Evolutionary conservation across 2,888 invertebrate species (phyloP), one percentile per base, ranked within the genome.

Genomic region (Morpho helenor): DNA sequence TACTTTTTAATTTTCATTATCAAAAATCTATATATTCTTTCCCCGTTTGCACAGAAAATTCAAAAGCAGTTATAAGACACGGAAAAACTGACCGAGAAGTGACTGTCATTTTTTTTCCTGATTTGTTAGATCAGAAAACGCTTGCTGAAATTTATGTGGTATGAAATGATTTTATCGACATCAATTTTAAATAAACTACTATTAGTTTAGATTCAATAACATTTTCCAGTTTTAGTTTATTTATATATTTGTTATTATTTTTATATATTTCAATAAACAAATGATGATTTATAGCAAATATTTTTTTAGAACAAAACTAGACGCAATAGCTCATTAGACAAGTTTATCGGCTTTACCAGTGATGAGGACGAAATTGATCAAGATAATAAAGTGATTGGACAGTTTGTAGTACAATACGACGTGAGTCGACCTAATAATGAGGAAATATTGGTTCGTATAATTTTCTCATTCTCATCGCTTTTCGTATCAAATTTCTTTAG

Each of bases 351-450:
- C 42, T 60, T 57, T 47, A 16, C 31, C 31, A 31, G 39, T 7
- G 53, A 52, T 31, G 62, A 63, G 7, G 57, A 64, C 3, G 48
- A 61, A 3, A 10, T 39, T 2, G 56, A 62, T 0, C 54, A 60
- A 16, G 60, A 85, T 57, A 93, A 92, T 4, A 68, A 92, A 3
- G n/a, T 77, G 10, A 54, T 87, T 43, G 93, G 93, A n/a, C 92
- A 93, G 70, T 92, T 94, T 68, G 85, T 93, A n/a, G 91, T 94
- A 3, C 91, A 93, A 65, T 94, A 94, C 72, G 94, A 94, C 66
- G 93, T 94, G 0, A 89, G 92, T 59, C 82, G 92, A 47, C 76
- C 84, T 3, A 76, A 84, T 59, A 90, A 87, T 41, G 93, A 93
- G 53, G 91, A 93, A 76, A 83, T 92, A 64, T 73, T 87, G 72